Percentiles rank a stretch among this genome's conserved stretches.
Conservation (phyloP, 2,888 invertebrate species). For the Leucania comma region DNA sequence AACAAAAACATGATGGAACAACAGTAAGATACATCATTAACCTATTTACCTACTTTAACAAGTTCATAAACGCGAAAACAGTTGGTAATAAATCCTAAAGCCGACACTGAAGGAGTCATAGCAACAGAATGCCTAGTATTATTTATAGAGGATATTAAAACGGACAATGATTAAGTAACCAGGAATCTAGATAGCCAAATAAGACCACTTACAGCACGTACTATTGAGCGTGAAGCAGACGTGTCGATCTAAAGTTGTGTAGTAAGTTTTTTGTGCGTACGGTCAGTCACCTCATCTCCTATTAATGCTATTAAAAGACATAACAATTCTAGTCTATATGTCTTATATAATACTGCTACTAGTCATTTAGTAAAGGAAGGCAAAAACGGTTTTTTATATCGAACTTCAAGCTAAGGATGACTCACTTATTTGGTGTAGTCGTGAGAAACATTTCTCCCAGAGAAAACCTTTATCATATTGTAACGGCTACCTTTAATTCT, state of each 20-base stretch:
- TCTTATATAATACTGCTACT: constrained; percentile 39
- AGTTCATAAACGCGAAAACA: constrained; percentile 36
- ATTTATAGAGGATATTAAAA: constrained; percentile 40
- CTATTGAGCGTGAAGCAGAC: constrained; percentile 53
- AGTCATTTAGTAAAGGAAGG: constrained; percentile 15
- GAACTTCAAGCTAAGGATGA: constrained; percentile 16
- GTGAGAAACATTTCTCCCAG: constrained; percentile 15
- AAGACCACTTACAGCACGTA: constrained; percentile 53
- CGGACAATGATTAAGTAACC: constrained; percentile 56
- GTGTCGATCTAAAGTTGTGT: constrained; percentile 55
- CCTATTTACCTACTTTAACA: constrained; percentile 62
- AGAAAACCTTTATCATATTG: constrained; percentile 13
- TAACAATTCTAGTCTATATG: constrained; percentile 59
- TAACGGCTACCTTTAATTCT: constrained; percentile 25
- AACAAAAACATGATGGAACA: constrained; percentile 57
- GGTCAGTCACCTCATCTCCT: constrained; percentile 71
- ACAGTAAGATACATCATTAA: constrained; percentile 62
- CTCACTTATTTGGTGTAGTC: background rate
- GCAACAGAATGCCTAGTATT: constrained; percentile 23
- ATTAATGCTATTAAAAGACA: constrained; percentile 67
- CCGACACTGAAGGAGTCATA: constrained; percentile 14
- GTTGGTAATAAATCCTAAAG: constrained; percentile 31
- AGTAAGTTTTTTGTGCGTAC: constrained; percentile 69
- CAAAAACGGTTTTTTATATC: constrained; percentile 15
- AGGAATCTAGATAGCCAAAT: constrained; percentile 59